These are phyloP conservation scores for Carassius gibelio DNA, from an alignment of 2,113 vertebrate genomes.

Conservation along the genomic window DNA sequence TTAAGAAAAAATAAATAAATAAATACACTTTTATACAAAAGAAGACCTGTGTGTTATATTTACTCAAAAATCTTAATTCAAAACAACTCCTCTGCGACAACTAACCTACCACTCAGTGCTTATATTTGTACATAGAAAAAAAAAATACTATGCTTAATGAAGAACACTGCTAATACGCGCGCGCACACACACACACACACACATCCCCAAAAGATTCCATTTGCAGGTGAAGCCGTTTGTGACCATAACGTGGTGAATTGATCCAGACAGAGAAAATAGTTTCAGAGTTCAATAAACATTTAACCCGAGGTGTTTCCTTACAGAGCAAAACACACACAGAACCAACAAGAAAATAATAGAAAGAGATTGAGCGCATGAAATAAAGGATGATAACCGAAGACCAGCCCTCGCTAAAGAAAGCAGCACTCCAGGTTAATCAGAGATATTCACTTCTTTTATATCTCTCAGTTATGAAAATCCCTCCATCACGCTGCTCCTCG, in stretches of 20 bases:
- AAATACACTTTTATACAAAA: no score
- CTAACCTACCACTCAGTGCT: not conserved
- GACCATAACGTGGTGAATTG: slow-evolving; percentile 55
- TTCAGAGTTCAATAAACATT: slow-evolving; percentile 69
- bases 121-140: not conserved
- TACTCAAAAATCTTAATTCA: not conserved
- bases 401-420: slow-evolving; percentile 30
- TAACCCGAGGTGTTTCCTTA: slow-evolving; percentile 59
- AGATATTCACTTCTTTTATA: slow-evolving; percentile 45
- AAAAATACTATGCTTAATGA: slow-evolving; percentile 51
- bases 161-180: not conserved
- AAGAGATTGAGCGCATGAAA: slow-evolving; percentile 28
- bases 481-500: slow-evolving; percentile 28
- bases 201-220: slow-evolving; percentile 53
- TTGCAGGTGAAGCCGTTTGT: slow-evolving; percentile 56
- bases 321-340: slow-evolving; percentile 29
- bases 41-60: no score
- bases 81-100: not conserved
- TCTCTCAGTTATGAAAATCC: slow-evolving; percentile 48
- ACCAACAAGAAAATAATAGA: slow-evolving; percentile 38
- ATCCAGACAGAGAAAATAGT: slow-evolving; percentile 66
- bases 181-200: no score
- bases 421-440: slow-evolving; percentile 46
- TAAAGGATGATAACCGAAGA: slow-evolving; percentile 45
- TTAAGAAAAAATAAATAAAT: no score